These are phyloP conservation scores for Drosophila engyochracea DNA, from an alignment of 2,888 invertebrate genomes.

Conservation along the genomic window DNA sequence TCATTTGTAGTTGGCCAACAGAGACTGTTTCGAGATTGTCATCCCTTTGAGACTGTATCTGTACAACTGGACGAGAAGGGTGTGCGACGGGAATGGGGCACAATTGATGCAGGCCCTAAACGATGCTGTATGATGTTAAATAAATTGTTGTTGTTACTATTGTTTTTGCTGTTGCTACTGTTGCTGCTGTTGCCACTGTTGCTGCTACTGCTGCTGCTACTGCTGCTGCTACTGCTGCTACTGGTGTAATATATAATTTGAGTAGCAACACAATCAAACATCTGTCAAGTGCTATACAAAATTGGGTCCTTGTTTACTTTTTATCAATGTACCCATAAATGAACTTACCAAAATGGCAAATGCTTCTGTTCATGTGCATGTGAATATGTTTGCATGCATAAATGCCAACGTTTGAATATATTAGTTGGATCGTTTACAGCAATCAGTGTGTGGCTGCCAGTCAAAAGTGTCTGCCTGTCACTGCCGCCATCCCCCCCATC, in stretches of 20 bases:
- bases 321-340: slow-evolving; percentile 62
- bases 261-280: slow-evolving; percentile 63
- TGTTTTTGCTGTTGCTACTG: slow-evolving; percentile 28
- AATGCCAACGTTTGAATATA: slow-evolving; percentile 71
- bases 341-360: slow-evolving; percentile 46
- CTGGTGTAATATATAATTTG: slow-evolving; percentile 62
- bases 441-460: slow-evolving; percentile 67
- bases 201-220: slow-evolving; percentile 27
- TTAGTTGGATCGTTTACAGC: slow-evolving; percentile 71
- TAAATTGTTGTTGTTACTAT: slow-evolving; percentile 8
- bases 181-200: slow-evolving; percentile 27
- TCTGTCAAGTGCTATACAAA: slow-evolving; percentile 65
- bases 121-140: slow-evolving; percentile 54
- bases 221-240: slow-evolving; percentile 30
- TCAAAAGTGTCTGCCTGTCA: slow-evolving; percentile 45
- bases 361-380: slow-evolving; percentile 38
- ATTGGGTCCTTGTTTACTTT: slow-evolving; percentile 67
- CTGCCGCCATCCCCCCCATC: background rate
- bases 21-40: slow-evolving; percentile 66
- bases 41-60: slow-evolving; percentile 56
- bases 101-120: slow-evolving; percentile 51
- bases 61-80: background rate
- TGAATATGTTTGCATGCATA: slow-evolving; percentile 62
- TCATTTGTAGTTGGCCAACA: slow-evolving; percentile 64
- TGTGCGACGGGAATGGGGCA: background rate